Evolutionary conservation across 2,113 vertebrate genomes (phyloP), one percentile per base, ranked within the genome.

Genomic region (Epinephelus cyanopodus): DNA sequence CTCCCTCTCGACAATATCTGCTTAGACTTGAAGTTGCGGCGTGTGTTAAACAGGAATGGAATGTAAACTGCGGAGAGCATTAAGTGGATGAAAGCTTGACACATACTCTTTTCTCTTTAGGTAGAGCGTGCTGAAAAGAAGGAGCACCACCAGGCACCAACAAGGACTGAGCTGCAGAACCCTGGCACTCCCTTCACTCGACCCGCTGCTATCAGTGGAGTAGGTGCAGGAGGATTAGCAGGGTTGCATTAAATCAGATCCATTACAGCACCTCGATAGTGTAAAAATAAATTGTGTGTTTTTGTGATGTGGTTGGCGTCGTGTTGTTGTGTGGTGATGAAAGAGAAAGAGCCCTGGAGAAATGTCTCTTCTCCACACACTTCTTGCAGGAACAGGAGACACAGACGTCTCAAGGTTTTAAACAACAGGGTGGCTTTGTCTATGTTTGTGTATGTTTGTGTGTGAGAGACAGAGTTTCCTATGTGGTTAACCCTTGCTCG

Each of bases 41-140:
- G 6, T 70, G 82, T 79, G 56, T 45, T 80, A 80, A 80, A 90
- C 79, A 74, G 67, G 83, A 89, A 87, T 82, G 88, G 84, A 94
- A 92, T 90, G 90, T 82, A 91, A 91, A 89, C 78, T 42, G 78
- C 70, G 85, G 42, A 63, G 58, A 77, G 86, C 53, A 83, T 82
- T 74, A 92, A 80, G 85, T 67, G 77, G 79, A 87, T 86, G 84
- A 88, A 87, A 88, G 83, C 78, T 72, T 77, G 69, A 89, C 79
- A 88, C 61, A 58, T 70, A 39, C 29, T 72, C n/a, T 74, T 76
- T 74, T 89, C 58, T 60, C 79, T 68, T 75, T 71, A 77, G 77
- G 82, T 80, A 79, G 53, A 74, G 53, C 9, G 27, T 25, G 67
- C 79, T 76, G 72, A 77, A 8, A 76, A 67, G 53, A 71, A 42